Evolutionary conservation across 2,797 vertebrate species (phyloP), one percentile per base, ranked within the genome.

Genomic region (Poeciliopsis turneri): DNA sequence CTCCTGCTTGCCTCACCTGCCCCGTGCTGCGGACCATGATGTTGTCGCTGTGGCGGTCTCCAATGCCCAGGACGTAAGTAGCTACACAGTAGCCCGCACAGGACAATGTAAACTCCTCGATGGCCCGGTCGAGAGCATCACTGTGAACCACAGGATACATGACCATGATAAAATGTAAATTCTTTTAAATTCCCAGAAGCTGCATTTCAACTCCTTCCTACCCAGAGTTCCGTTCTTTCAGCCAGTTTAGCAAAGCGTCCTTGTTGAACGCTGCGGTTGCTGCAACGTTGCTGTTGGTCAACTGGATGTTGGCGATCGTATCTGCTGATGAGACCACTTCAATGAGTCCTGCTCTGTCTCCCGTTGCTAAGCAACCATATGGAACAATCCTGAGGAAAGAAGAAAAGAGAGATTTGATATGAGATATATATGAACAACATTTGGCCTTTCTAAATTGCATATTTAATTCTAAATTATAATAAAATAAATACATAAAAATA

Each of bases 1-100:
- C 30, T 74, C 12, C 12, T 20, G 28, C n/a, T 4, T 1, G 80
- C 72, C 94, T 78, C 84, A 99, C 98, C 97, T 99, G 98, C 72
- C 98, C 98, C 0, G 97, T 99, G 95, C 98, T 99, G 88, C 97
- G 97, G 88, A 99, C 97, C 98, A 99, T 99, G 94, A 99, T 99
- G 89, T 99, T 99, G 95, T 99, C 98, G 72, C 98, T 99, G 90
- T 99, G 98, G 75, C 98, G 96, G 95, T 99, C 98, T 79, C 98
- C 98, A 46, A 99, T 99, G 61, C 98, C 98, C 82, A 99, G 94
- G n/a, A 99, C 98, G 0, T 99, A 99, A 15, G 98, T 99, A 92
- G 98, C 98, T 95, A 99, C 98, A 96, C 98, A 99, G 97, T 99
- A 99, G 95, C 98, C 98, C 89, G 98, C 98, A 88, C 98, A 99